Evolutionary conservation across 2,113 vertebrate genomes (phyloP).

Genomic region (Eretmochelys imbricata): DNA sequence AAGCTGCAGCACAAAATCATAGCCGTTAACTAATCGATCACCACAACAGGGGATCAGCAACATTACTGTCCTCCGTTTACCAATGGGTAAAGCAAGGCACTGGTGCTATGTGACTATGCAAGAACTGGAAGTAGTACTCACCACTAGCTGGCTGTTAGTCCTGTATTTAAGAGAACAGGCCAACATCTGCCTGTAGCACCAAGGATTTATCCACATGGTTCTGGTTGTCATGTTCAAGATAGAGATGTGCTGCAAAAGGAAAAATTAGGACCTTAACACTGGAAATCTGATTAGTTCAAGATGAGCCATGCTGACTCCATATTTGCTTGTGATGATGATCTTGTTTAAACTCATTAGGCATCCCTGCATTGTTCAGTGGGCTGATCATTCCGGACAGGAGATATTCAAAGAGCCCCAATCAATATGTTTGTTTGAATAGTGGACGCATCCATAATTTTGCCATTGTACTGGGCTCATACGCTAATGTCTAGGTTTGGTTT

Average conservation of each 20-base stretch:
- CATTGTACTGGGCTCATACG: slow-evolving; percentile 28
- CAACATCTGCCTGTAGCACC: background rate
- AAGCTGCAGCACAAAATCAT: background rate
- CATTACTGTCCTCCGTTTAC: background rate
- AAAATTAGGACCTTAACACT: slow-evolving; percentile 14
- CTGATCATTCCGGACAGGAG: slow-evolving; percentile 46
- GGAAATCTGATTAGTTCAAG: slow-evolving; percentile 46
- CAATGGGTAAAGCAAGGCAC: background rate
- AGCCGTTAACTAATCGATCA: background rate
- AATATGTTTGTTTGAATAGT: slow-evolving; percentile 30
- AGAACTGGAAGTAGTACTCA: background rate
- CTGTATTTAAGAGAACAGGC: background rate
- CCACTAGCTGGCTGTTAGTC: background rate
- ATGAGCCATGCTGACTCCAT: background rate
- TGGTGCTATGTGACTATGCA: background rate
- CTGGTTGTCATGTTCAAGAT: background rate
- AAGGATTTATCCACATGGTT: background rate
- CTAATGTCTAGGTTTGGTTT: background rate
- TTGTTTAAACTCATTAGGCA: slow-evolving; percentile 45
- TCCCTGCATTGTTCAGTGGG: slow-evolving; percentile 38
- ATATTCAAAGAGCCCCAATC: background rate
- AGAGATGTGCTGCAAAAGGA: background rate
- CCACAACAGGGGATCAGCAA: background rate
- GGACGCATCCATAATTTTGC: slow-evolving; percentile 4
- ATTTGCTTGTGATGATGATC: slow-evolving; percentile 42